phyloP scores from a whole-genome alignment of 2,113 vertebrate species.

The Prunella fulvescens region DNA sequence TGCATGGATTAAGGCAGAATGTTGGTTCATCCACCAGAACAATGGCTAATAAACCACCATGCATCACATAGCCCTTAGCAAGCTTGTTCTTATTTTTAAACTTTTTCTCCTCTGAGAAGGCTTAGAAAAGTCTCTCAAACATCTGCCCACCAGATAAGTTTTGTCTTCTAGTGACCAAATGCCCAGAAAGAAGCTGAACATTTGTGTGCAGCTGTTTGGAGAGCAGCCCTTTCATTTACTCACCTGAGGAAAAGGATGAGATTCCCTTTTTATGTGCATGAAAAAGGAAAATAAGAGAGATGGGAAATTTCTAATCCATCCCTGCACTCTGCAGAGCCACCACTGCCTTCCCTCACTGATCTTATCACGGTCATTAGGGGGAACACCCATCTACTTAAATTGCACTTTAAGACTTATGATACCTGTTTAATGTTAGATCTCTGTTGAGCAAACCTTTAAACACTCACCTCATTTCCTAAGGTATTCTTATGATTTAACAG shows the following conservation, averaged over 20 bases:
- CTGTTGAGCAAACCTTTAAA: neutral
- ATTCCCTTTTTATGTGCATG: neutral
- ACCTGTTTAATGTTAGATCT: neutral
- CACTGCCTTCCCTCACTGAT: neutral
- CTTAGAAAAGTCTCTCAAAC: neutral
- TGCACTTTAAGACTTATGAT: neutral
- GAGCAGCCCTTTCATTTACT: neutral
- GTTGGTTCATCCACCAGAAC: neutral
- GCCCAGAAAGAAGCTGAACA: neutral
- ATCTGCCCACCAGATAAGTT: conserved; percentile 4
- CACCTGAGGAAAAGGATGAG: neutral
- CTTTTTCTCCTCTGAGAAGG: neutral
- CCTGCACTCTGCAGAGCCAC: neutral
- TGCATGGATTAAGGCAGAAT: neutral
- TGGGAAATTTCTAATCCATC: neutral
- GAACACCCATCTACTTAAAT: neutral
- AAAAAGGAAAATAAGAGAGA: neutral
- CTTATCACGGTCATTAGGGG: neutral
- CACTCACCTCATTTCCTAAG: neutral
- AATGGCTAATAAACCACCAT: neutral
- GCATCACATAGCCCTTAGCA: neutral
- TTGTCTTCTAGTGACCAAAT: neutral
- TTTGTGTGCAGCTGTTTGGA: neutral
- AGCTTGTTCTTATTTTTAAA: neutral
- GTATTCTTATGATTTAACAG: neutral